Base-by-base conservation (phyloP, 1,140 invertebrate species). In the Scaptomyza pallida region DNA sequence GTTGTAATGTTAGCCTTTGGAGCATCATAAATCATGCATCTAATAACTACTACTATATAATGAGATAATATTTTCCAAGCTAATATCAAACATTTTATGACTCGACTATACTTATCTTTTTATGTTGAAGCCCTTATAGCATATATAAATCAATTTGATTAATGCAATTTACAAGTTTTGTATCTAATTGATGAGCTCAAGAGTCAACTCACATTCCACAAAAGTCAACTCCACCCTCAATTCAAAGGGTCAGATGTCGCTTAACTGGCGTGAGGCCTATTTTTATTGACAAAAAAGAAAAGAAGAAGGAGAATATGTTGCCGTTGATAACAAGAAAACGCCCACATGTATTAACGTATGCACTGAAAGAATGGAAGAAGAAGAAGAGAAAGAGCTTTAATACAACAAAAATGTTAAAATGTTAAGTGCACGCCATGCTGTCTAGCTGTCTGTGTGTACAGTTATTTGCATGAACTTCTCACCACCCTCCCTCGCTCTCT, bases 141-240 rank as follows among this genome's bases (percentile, higher is more conserved):
- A n/a, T n/a, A 2, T 5, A 21, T 55, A 62, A 63, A 63, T 63
- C 50, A 55, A 21, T 62, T 47, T 45, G 44, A n/a, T 63, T 48
- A 41, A 55, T 63, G 59, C 59, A 63, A 63, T 60, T 51, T 44
- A 19, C n/a, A 9, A 48, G 48, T 41, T 33, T 19, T 10, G 13
- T 30, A 30, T 37, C 40, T 43, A 69, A 69, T 63, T 70, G 67
- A 45, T 54, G 67, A 56, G 57, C 50, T 35, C 51, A 55, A 47
- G 23, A 55, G 50, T 54, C 56, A 69, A 69, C 55, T 52, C 51
- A 12, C 37, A 59, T 21, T 67, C 9, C 23, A n/a, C n/a, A 37
- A n/a, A n/a, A n/a, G 13, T 37, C 40, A 63, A 63, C 61, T 64
- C 44, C 19, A 13, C 35, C 12, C 43, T 33, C 37, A n/a, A n/a